A percentile compares a stretch with the other conserved stretches of the same genome.
phyloP scores from a whole-genome alignment of 2,888 invertebrate species.

The Ethmia dodecea region DNA sequence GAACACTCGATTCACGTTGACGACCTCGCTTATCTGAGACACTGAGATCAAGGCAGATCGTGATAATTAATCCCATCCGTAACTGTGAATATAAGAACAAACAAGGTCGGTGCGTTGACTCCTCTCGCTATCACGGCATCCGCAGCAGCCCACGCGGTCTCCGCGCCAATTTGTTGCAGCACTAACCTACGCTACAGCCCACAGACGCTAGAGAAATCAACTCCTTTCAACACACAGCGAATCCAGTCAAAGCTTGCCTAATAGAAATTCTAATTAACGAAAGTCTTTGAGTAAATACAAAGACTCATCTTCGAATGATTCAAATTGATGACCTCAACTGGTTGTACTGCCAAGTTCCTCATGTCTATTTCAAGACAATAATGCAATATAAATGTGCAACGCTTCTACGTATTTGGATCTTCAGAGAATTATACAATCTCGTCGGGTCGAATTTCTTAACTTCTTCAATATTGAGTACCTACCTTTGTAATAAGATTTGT shows the following conservation, averaged over 20 bases:
- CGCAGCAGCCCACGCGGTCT: conserved; percentile 55
- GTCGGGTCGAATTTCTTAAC: too few species aligned
- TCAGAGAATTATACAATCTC: too few species aligned
- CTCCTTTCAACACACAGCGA: conserved; percentile 1
- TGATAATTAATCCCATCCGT: too few species aligned
- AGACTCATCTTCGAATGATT: neutral
- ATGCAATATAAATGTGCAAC: neutral
- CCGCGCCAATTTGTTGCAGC: conserved; percentile 47
- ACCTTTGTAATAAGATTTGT: neutral
- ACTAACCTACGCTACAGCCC: conserved; percentile 46
- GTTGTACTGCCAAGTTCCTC: conserved; percentile 42
- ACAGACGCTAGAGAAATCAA: conserved; percentile 33
- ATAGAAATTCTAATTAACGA: neutral
- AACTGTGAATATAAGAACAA: conserved; percentile 23
- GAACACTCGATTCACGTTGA: too few species aligned
- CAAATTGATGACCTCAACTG: conserved; percentile 37
- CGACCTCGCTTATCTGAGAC: too few species aligned
- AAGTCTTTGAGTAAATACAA: neutral
- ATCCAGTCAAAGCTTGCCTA: too few species aligned
- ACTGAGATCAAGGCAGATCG: too few species aligned
- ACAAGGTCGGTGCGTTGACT: conserved; percentile 50
- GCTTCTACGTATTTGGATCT: too few species aligned
- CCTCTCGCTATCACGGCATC: conserved; percentile 53
- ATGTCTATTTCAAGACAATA: conserved; percentile 1
- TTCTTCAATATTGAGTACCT: neutral